A percentile compares a stretch with the other conserved stretches of the same genome.
These are phyloP conservation scores for Phyllopteryx taeniolatus DNA, from an alignment of 2,113 vertebrate species.

Conservation along the genomic window DNA sequence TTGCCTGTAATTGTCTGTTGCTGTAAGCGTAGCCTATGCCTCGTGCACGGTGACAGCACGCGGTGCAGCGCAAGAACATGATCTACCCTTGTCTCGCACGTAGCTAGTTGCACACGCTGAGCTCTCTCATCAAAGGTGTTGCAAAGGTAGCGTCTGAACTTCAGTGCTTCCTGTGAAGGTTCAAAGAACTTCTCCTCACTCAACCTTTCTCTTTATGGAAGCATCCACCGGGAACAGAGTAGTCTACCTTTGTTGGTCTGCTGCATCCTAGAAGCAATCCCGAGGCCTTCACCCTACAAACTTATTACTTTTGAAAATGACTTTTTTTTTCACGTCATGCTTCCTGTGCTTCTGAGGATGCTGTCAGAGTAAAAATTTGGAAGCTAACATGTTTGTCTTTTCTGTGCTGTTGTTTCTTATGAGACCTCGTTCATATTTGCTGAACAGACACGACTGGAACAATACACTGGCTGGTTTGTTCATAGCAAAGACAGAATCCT, in stretches of 20 bases:
- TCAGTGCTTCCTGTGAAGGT: constrained; percentile 41
- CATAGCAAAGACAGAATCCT: not conserved
- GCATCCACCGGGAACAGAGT: constrained; percentile 26
- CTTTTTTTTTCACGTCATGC: constrained; percentile 2
- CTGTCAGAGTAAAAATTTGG: not conserved
- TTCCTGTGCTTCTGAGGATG: not conserved
- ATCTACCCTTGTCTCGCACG: constrained; percentile 12
- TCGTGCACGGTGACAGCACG: constrained; percentile 16
- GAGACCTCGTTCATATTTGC: not conserved
- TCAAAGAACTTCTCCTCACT: constrained; percentile 49
- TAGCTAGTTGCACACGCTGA: constrained; percentile 17
- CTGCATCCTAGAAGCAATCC: constrained; percentile 39
- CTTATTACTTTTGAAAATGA: constrained; percentile 24
- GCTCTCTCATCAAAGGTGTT: constrained; percentile 54
- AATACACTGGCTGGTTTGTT: not conserved
- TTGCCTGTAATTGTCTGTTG: constrained; percentile 48
- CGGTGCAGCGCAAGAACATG: constrained; percentile 36
- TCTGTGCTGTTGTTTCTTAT: not conserved
- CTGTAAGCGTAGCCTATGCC: constrained; percentile 35
- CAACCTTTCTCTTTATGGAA: constrained; percentile 29
- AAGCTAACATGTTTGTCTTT: not conserved
- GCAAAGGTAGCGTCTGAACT: constrained; percentile 43
- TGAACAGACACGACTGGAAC: not conserved
- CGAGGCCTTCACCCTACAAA: constrained; percentile 30
- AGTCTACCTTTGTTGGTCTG: constrained; percentile 25